These are phyloP conservation scores for Cyclura pinguis DNA, from an alignment of 2,797 vertebrate species.

Conservation along the genomic window DNA sequence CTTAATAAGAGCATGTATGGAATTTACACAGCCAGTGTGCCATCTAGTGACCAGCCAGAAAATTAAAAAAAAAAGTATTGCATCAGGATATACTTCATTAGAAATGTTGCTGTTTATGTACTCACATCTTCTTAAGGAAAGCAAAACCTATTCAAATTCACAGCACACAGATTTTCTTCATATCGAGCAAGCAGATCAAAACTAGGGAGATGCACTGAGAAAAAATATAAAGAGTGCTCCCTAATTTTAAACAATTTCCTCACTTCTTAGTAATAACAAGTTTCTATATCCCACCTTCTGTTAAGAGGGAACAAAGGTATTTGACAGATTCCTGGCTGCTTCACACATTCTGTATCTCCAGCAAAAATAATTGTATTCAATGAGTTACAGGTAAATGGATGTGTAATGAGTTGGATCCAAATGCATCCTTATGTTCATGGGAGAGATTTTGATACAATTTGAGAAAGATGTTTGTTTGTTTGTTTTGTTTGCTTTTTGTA, in stretches of 20 bases:
- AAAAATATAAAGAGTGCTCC: background rate
- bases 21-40: constrained; percentile 67
- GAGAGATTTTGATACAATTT: too few species aligned
- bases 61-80: background rate
- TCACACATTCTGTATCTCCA: background rate
- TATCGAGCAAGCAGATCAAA: background rate
- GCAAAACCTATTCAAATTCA: rapidly evolving
- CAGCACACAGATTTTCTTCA: rapidly evolving
- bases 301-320: background rate
- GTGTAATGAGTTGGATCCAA: too few species aligned
- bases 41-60: constrained; percentile 71
- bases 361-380: too few species aligned
- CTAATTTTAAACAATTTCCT: background rate
- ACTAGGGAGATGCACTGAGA: rapidly evolving
- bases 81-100: rapidly evolving
- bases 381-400: too few species aligned
- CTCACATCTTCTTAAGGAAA: background rate
- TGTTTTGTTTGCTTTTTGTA: too few species aligned
- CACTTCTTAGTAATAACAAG: background rate
- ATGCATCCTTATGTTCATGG: too few species aligned
- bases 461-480: too few species aligned
- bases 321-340: background rate
- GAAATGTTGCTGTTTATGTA: background rate
- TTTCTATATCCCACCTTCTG: constrained; percentile 6
- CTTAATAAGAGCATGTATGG: background rate